Percentiles rank a stretch among this genome's conserved stretches.
Evolutionary conservation across 2,113 vertebrate species (phyloP).

Genomic region (Okapia johnstoni): DNA sequence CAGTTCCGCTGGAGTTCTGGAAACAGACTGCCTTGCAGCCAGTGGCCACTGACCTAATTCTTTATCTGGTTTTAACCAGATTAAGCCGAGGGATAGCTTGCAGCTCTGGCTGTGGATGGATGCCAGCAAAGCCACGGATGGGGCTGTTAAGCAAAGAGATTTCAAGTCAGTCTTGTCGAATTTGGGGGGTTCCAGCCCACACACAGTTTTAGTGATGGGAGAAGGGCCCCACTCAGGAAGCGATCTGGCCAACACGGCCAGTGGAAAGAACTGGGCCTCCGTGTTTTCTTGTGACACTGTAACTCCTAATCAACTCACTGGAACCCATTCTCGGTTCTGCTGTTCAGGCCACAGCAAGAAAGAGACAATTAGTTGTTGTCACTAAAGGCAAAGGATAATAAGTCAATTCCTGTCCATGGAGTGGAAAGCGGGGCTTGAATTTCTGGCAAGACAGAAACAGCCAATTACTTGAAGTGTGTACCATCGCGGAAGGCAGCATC

Average conservation of each 20-base stretch:
- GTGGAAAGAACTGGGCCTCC: background rate
- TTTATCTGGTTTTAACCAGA: slow-evolving; percentile 61
- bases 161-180: background rate
- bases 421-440: background rate
- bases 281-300: background rate
- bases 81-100: slow-evolving; percentile 14
- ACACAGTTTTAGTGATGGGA: background rate
- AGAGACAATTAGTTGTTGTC: background rate
- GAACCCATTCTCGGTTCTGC: background rate
- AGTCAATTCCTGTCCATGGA: background rate
- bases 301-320: background rate
- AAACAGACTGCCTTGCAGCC: slow-evolving; percentile 32
- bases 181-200: background rate
- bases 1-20: background rate
- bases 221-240: background rate
- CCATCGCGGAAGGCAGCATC: background rate
- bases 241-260: background rate
- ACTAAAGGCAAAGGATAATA: background rate
- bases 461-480: background rate
- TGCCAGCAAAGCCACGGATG: background rate
- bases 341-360: background rate
- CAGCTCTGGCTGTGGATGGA: background rate
- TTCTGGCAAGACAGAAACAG: background rate
- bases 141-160: background rate
- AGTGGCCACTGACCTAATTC: slow-evolving; percentile 65